These are phyloP conservation scores for Gallinago nigripennis DNA, from an alignment of 2,797 vertebrate genomes.

Conservation along the genomic window DNA sequence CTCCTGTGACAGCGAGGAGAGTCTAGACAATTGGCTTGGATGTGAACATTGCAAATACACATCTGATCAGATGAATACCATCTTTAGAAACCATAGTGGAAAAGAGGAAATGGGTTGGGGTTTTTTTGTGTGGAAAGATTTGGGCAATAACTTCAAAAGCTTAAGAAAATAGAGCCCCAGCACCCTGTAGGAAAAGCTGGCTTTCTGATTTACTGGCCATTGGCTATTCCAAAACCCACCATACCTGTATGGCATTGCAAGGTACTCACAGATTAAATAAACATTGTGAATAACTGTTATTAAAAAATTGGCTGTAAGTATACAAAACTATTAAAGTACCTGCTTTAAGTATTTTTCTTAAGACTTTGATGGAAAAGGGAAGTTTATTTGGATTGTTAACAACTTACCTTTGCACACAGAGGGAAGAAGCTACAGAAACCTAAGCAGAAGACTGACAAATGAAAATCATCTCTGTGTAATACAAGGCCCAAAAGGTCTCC, in stretches of 20 bases:
- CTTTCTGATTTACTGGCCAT: not conserved
- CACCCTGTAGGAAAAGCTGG: not conserved
- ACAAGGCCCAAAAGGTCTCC: not conserved
- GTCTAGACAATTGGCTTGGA: slow-evolving; percentile 1
- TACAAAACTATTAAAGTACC: not conserved
- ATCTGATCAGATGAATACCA: not conserved
- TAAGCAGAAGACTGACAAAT: not conserved
- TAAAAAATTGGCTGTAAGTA: not conserved
- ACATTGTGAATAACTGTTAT: not conserved
- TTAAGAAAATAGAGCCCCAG: not conserved
- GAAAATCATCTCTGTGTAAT: not conserved
- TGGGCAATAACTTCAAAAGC: not conserved
- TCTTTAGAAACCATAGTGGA: not conserved
- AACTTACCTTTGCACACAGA: not conserved
- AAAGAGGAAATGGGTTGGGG: not conserved
- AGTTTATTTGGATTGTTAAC: not conserved
- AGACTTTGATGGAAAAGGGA: not conserved
- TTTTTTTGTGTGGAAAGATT: not conserved
- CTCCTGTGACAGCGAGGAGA: not conserved
- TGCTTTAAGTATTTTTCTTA: not conserved
- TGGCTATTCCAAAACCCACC: not conserved
- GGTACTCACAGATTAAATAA: not conserved
- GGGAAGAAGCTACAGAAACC: not conserved
- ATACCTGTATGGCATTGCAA: not conserved
- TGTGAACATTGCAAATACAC: not conserved